Percentiles rank a stretch among this genome's conserved stretches.
Conservation (phyloP, 92 coral and sea anemone genomes). For the Blastomussa wellsi region DNA sequence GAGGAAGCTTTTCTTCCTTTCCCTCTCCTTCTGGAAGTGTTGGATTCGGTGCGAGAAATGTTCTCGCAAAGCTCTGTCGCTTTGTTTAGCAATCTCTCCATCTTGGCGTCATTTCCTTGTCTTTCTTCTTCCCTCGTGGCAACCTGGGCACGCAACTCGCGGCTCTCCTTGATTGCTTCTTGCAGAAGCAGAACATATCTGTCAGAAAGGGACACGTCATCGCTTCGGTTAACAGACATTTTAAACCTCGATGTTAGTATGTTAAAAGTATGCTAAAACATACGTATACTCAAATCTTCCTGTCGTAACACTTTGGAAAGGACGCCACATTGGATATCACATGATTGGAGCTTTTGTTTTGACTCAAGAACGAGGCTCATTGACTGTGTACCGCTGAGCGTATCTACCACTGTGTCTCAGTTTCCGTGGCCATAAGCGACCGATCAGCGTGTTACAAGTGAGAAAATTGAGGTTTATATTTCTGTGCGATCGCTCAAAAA, state of each 20-base stretch:
- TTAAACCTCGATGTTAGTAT: background rate
- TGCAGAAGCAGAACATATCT: constrained; percentile 9
- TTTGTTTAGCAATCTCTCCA: constrained; percentile 22
- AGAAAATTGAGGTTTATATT: background rate
- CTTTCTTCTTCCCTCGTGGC: constrained; percentile 1
- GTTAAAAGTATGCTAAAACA: no score
- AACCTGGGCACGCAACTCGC: background rate
- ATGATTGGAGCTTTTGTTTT: background rate
- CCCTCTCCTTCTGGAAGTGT: background rate
- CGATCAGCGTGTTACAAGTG: no score
- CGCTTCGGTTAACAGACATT: constrained; percentile 7
- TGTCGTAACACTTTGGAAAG: background rate
- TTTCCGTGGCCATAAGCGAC: background rate
- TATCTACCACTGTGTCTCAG: no score
- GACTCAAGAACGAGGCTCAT: background rate
- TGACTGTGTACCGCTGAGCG: no score
- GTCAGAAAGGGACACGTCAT: constrained; percentile 9
- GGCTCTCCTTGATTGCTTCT: constrained; percentile 18
- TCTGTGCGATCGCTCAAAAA: background rate
- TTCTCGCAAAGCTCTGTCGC: constrained; percentile 4
- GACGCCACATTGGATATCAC: constrained; percentile 1
- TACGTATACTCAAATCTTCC: background rate
- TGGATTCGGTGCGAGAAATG: background rate
- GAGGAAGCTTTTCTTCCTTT: background rate
- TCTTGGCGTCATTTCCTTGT: background rate